Base-by-base conservation (phyloP, 2,888 invertebrate genomes). In the Drosophila multiciliata region DNA sequence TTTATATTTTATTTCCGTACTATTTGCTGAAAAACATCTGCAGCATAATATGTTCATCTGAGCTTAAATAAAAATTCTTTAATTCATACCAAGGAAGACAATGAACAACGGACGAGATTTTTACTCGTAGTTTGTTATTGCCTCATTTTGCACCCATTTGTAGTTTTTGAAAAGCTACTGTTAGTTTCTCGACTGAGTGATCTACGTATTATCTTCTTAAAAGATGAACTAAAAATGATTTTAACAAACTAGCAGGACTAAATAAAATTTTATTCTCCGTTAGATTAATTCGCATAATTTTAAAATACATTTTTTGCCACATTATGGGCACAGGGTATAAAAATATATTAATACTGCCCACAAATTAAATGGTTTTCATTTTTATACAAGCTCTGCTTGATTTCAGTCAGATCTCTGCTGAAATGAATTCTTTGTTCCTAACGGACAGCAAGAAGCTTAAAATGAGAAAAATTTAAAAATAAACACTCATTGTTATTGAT, bases 1-100 rank as follows among this genome's bases (percentile, higher is more conserved):
- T 2, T 12, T n/a, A 29, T 36, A 17, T 23, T 53, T 32, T 12
- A 23, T 42, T 62, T 65, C 45, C 40, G 29, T 15, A 35, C 12
- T 11, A 36, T 55, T 33, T 32, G 20, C 29, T 26, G 38, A 42
- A 42, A 72, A 74, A 35, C 53, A 65, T 72, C 53, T 57, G 35
- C 61, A 60, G 61, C 62, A 73, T 55, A 72, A 60, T 75, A 62
- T 70, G 71, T 58, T 64, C 73, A 63, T 15, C 54, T 60, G 53
- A 71, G 62, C 69, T 64, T 57, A 29, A 48, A 40, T 8, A 50
- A 33, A 57, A 29, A 53, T 68, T 55, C 54, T 61, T 52, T 54
- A 58, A 66, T 60, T 65, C 33, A 40, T 55, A 73, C 65, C 72
- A 73, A 81, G 70, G 68, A 57, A 72, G 67, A 76, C 87, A 87